Conservation (phyloP, 92 coral and sea anemone species). For the Umimayanthus kanabou region DNA sequence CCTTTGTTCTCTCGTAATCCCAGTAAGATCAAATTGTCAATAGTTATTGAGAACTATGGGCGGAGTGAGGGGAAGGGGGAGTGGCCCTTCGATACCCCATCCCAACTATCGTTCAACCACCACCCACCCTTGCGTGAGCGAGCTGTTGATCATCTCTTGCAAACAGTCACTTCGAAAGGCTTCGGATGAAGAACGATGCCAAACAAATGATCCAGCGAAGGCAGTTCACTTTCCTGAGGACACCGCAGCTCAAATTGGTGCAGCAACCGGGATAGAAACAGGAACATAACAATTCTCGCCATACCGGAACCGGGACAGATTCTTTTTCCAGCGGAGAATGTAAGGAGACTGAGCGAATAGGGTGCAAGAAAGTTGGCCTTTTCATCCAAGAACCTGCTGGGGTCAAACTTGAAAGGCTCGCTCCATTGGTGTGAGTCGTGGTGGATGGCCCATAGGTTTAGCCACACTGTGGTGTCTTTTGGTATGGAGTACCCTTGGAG, state of each 20-base stretch:
- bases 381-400: slow-evolving; percentile 49
- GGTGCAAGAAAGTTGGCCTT: slow-evolving; percentile 36
- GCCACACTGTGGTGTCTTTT: no score
- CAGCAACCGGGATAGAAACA: slow-evolving; percentile 6
- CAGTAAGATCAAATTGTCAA: no score
- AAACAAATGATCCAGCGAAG: no score
- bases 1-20: no score
- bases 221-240: no score
- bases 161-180: slow-evolving; percentile 15
- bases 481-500: no score
- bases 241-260: slow-evolving; percentile 25
- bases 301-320: slow-evolving; percentile 43
- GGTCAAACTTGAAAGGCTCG: slow-evolving; percentile 45
- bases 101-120: no score
- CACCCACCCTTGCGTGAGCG: no score
- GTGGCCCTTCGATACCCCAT: no score
- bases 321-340: slow-evolving; percentile 55
- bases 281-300: slow-evolving; percentile 50
- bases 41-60: no score
- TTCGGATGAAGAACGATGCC: slow-evolving; percentile 29
- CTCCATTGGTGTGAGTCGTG: slow-evolving; percentile 44
- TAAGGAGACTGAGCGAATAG: slow-evolving; percentile 19
- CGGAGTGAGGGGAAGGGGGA: no score
- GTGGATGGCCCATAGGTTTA: slow-evolving; percentile 52
- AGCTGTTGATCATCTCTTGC: not conserved